A percentile compares a stretch with the other conserved stretches of the same genome.
Evolutionary conservation across 2,888 invertebrate genomes (phyloP).

Genomic region (Cyrtodaria siliqua): DNA sequence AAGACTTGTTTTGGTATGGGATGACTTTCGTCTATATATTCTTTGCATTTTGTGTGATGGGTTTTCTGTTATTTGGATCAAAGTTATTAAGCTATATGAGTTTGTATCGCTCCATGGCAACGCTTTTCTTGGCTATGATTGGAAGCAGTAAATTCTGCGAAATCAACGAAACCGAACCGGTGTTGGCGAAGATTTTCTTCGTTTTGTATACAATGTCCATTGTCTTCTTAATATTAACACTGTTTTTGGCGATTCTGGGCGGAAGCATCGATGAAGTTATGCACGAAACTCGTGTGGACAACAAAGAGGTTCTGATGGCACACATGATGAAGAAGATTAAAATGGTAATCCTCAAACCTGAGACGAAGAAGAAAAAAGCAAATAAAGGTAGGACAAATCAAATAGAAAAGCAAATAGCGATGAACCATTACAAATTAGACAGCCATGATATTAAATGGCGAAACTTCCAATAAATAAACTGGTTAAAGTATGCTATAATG

Average conservation of each 20-base stretch:
- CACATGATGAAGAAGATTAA: constrained; percentile 29
- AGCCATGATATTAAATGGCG: too few relatives aligned
- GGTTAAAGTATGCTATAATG: too few relatives aligned
- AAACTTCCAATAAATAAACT: too few relatives aligned
- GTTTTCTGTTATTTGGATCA: constrained; percentile 65
- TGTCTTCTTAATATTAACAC: constrained; percentile 68
- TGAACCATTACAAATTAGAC: too few relatives aligned
- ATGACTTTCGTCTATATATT: constrained; percentile 67
- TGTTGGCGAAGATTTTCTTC: constrained; percentile 72
- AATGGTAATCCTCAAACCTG: constrained; percentile 19
- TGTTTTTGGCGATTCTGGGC: constrained; percentile 46
- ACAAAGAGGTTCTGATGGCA: constrained; percentile 31
- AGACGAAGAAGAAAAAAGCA: too few relatives aligned
- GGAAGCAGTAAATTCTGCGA: constrained; percentile 69
- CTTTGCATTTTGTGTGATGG: constrained; percentile 64
- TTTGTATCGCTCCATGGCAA: constrained; percentile 59
- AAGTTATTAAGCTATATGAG: constrained; percentile 63
- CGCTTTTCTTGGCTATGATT: constrained; percentile 69
- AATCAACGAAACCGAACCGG: constrained; percentile 58
- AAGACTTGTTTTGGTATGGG: constrained; percentile 69
- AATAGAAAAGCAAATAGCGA: too few relatives aligned
- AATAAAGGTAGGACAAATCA: too few relatives aligned
- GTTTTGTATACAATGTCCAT: constrained; percentile 63
- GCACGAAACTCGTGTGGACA: constrained; percentile 19
- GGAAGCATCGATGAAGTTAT: constrained; percentile 39